A percentile compares a stretch with the other conserved stretches of the same genome.
Evolutionary conservation across 2,797 vertebrate species (phyloP).

Genomic region (Vespertilio murinus): DNA sequence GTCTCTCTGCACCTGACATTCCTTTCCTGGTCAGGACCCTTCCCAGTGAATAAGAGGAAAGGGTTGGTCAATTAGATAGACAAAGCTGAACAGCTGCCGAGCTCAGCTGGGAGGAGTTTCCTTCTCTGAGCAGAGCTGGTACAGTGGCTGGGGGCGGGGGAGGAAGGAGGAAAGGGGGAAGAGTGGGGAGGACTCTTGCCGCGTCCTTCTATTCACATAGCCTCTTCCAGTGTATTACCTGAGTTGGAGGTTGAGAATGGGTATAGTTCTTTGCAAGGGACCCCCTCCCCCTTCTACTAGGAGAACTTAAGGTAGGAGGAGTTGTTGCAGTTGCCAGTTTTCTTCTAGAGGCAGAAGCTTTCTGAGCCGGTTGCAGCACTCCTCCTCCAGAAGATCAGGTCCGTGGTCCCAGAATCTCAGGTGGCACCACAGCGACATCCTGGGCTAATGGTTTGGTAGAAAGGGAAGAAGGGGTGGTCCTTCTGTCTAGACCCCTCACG

Average conservation of each 20-base stretch:
- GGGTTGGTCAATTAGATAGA: slow-evolving; percentile 51
- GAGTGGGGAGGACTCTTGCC: not conserved
- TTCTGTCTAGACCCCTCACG: slow-evolving; percentile 82
- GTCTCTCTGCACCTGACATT: slow-evolving; percentile 63
- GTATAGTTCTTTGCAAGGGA: not conserved
- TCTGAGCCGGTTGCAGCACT: not conserved
- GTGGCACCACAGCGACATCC: slow-evolving; percentile 52
- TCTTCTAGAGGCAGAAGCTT: slow-evolving; percentile 64
- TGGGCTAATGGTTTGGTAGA: slow-evolving; percentile 50
- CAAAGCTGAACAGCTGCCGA: slow-evolving; percentile 65
- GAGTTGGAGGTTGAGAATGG: not conserved
- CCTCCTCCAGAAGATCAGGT: slow-evolving; percentile 11
- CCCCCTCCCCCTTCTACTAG: not conserved
- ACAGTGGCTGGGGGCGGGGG: too few species aligned
- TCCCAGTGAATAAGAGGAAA: slow-evolving; percentile 72
- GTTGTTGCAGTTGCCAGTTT: not conserved
- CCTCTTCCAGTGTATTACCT: not conserved
- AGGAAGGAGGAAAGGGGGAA: not conserved
- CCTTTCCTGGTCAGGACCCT: slow-evolving; percentile 28
- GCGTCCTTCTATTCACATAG: not conserved
- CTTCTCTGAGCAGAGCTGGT: slow-evolving; percentile 12
- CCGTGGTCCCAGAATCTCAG: slow-evolving; percentile 54
- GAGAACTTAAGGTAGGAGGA: slow-evolving; percentile 7
- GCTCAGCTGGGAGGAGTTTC: slow-evolving; percentile 62
- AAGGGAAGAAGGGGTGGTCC: slow-evolving; percentile 77